Conservation (phyloP, 2,113 vertebrate genomes). For the Poicephalus meyeri region DNA sequence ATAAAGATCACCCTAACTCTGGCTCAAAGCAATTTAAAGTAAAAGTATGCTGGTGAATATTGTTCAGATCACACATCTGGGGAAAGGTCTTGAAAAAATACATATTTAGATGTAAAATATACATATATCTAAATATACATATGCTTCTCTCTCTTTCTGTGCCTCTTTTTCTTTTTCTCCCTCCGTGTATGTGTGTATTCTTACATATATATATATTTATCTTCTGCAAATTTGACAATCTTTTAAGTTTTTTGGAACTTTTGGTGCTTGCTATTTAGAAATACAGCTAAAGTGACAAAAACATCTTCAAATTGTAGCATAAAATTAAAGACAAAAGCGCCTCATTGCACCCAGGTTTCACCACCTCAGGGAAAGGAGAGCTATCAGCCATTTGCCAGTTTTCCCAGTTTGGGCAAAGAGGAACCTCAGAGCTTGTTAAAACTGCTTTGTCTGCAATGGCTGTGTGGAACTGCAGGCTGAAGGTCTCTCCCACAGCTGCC, state of each 20-base stretch:
- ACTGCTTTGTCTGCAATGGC: neutral
- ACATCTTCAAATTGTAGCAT: neutral
- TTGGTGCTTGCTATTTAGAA: constrained; percentile 12
- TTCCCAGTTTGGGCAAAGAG: neutral
- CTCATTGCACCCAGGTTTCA: neutral
- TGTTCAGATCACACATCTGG: neutral
- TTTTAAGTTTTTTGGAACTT: neutral
- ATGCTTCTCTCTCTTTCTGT: neutral
- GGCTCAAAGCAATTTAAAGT: neutral
- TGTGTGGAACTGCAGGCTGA: neutral
- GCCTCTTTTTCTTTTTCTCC: neutral
- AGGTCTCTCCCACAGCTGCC: neutral
- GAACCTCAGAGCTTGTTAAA: neutral
- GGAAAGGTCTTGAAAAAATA: neutral
- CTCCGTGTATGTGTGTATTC: neutral
- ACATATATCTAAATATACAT: neutral
- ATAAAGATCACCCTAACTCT: neutral
- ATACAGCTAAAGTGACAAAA: neutral
- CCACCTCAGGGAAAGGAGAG: neutral
- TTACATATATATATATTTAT: constrained; percentile 30
- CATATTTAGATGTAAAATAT: neutral
- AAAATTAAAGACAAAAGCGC: neutral
- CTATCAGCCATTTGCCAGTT: neutral
- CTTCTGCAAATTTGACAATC: neutral
- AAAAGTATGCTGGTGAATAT: neutral